A percentile compares a stretch with the other conserved stretches of the same genome.
These are phyloP conservation scores for Mormyrus iriodes DNA, from an alignment of 2,113 vertebrate genomes.

Conservation along the genomic window DNA sequence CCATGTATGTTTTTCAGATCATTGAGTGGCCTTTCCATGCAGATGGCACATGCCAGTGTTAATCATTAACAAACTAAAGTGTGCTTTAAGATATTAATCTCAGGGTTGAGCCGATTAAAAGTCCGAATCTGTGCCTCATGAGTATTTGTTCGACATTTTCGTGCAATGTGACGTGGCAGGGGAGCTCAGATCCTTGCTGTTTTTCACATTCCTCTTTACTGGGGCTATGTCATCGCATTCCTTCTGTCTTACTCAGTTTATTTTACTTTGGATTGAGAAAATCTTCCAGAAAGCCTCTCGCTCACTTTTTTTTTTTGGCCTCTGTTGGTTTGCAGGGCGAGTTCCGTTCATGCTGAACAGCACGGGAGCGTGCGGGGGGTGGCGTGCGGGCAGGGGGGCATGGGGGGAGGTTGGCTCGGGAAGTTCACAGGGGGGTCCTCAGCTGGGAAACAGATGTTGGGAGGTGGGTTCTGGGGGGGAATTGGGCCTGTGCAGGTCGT, in stretches of 20 bases:
- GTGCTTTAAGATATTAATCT: not conserved
- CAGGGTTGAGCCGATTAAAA: not conserved
- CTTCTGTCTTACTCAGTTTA: not conserved
- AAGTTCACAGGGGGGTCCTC: not conserved
- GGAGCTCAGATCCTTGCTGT: not conserved
- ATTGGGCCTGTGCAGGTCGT: not conserved
- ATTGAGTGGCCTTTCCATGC: not conserved
- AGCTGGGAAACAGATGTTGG: conserved; percentile 8
- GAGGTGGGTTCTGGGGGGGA: no score
- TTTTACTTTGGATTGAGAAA: not conserved
- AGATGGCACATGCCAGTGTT: not conserved
- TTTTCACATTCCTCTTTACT: not conserved
- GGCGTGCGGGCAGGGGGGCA: no score
- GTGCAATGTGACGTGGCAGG: not conserved
- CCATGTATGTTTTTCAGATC: not conserved
- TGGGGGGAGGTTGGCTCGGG: not conserved
- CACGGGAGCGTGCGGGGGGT: not conserved
- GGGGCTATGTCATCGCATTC: not conserved
- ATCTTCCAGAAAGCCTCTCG: not conserved
- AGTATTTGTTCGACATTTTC: not conserved
- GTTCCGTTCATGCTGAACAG: not conserved
- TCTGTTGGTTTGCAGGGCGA: not conserved
- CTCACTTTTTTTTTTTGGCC: not conserved
- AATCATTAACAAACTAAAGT: conserved; percentile 1
- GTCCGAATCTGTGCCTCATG: not conserved